phyloP scores from a whole-genome alignment of 2,888 invertebrate genomes.

The Bellardia pandia region DNA sequence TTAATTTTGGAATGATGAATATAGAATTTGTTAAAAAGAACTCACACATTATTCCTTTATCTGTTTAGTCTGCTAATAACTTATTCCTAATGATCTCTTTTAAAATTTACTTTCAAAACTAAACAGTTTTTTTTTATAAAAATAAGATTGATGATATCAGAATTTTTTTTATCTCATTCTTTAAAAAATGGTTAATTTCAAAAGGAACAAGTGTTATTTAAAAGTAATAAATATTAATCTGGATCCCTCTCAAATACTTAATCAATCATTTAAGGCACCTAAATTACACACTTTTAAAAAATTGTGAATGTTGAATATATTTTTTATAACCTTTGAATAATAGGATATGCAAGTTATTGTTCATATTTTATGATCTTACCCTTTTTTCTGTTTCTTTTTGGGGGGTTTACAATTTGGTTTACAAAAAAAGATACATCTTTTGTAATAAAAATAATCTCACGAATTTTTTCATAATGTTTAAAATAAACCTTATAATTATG shows the following conservation, averaged over 20 bases:
- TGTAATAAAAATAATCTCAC: constrained; percentile 45
- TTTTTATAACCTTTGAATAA: constrained; percentile 23
- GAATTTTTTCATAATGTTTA: background rate
- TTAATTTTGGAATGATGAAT: too few relatives aligned
- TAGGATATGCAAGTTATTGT: constrained; percentile 3
- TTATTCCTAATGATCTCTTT: too few relatives aligned
- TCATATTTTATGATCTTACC: constrained; percentile 2
- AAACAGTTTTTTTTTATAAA: background rate
- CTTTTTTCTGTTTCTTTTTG: background rate
- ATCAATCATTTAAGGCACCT: constrained; percentile 54
- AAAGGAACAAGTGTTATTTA: background rate
- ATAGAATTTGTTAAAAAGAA: too few relatives aligned
- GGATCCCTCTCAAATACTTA: background rate
- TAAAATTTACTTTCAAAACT: background rate
- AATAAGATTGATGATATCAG: background rate
- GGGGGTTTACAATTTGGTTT: background rate
- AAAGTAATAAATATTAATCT: constrained; percentile 1
- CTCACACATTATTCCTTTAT: too few relatives aligned
- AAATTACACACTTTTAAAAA: constrained; percentile 3
- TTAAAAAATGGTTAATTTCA: background rate
- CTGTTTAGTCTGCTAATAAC: too few relatives aligned
- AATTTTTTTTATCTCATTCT: background rate
- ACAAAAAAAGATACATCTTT: constrained; percentile 11
- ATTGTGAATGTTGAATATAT: background rate
- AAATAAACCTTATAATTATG: constrained; percentile 55